These are phyloP conservation scores for Melinaea menophilus DNA, from an alignment of 2,888 invertebrate species.

Conservation along the genomic window DNA sequence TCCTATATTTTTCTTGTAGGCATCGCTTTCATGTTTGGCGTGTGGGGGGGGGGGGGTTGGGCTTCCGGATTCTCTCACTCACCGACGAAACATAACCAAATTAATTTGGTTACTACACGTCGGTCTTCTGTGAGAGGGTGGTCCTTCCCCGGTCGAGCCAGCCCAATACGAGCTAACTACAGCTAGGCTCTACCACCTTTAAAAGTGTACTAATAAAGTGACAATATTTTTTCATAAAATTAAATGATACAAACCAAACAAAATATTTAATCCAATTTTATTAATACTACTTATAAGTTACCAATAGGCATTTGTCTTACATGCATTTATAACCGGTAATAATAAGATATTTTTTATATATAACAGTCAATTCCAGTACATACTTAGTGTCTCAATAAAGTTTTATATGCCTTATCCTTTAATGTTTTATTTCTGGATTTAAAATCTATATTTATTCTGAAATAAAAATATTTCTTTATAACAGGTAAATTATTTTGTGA, in stretches of 20 bases:
- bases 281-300: slow-evolving; percentile 9
- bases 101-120: too few relatives aligned
- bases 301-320: slow-evolving; percentile 5
- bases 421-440: slow-evolving; percentile 7
- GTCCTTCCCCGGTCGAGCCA: too few relatives aligned
- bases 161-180: too few relatives aligned
- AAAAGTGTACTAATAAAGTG: not conserved
- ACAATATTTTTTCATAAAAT: slow-evolving; percentile 8
- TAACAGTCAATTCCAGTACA: slow-evolving; percentile 16
- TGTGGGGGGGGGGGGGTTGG: too few relatives aligned
- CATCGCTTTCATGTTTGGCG: too few relatives aligned
- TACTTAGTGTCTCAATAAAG: slow-evolving; percentile 10
- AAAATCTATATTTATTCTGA: slow-evolving; percentile 1
- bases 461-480: not conserved
- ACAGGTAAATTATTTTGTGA: not conserved
- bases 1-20: too few relatives aligned
- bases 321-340: slow-evolving; percentile 12
- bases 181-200: too few relatives aligned
- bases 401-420: slow-evolving; percentile 12
- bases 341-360: slow-evolving; percentile 10
- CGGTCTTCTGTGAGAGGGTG: too few relatives aligned
- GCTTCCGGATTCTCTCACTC: too few relatives aligned
- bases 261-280: not conserved
- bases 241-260: slow-evolving; percentile 1
- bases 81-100: too few relatives aligned